These are phyloP conservation scores for Amphimedon queenslandica DNA, from an alignment of 37 sponge, comb jelly and placozoan genomes.

Conservation along the genomic window DNA sequence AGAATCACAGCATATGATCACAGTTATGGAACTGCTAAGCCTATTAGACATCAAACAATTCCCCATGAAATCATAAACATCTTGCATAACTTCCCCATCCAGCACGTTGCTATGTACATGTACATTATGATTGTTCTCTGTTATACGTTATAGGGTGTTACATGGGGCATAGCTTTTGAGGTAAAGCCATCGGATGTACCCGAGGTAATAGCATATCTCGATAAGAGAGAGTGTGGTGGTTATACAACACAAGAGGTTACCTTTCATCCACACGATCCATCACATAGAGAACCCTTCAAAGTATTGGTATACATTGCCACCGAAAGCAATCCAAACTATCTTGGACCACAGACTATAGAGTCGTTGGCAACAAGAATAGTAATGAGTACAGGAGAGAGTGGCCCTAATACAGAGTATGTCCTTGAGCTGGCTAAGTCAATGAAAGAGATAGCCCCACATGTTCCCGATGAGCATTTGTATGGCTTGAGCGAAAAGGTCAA, in stretches of 20 bases:
- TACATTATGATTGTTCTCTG: too few relatives aligned
- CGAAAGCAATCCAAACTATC: slow-evolving; percentile 65
- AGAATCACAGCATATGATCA: too few relatives aligned
- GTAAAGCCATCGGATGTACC: slow-evolving; percentile 43
- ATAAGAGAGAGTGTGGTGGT: slow-evolving; percentile 79
- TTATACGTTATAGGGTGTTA: slow-evolving; percentile 27
- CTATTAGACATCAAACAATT: too few relatives aligned
- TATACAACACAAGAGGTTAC: slow-evolving; percentile 53
- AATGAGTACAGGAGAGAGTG: slow-evolving; percentile 65
- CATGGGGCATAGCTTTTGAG: slow-evolving; percentile 90
- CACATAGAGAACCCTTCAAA: slow-evolving; percentile 19
- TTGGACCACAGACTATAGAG: slow-evolving; percentile 73
- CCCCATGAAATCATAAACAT: too few relatives aligned
- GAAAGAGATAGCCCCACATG: slow-evolving; percentile 38
- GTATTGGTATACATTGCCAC: slow-evolving; percentile 83
- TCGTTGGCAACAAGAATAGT: slow-evolving; percentile 68
- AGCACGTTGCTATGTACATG: too few relatives aligned
- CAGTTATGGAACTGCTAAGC: too few relatives aligned
- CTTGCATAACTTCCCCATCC: too few relatives aligned
- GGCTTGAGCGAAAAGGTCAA: slow-evolving; percentile 51
- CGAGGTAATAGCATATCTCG: slow-evolving; percentile 61
- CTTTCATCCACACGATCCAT: slow-evolving; percentile 56
- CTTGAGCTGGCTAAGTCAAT: slow-evolving; percentile 70
- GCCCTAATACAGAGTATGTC: slow-evolving; percentile 88
- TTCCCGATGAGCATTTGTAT: slow-evolving; percentile 63